Conservation (phyloP, 2,797 vertebrate species). For the Neosalanx taihuensis region DNA sequence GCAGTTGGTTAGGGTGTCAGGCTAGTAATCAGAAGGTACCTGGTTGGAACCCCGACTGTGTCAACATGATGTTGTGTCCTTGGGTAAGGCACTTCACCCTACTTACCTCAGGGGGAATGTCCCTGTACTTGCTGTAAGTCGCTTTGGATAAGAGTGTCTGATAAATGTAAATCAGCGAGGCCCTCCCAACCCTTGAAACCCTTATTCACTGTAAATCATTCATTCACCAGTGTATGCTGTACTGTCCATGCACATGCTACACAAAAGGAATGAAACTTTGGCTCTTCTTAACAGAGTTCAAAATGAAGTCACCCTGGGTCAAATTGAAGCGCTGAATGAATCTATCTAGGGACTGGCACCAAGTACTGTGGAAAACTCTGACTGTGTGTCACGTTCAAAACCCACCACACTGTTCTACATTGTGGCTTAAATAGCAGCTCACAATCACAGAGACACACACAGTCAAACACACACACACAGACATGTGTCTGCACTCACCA, state of each 20-base stretch:
- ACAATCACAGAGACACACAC: slow-evolving; percentile 17
- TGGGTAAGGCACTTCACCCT: too few species aligned
- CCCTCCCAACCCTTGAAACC: too few species aligned
- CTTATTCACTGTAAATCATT: neutral
- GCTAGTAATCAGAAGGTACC: too few species aligned
- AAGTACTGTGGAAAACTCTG: neutral
- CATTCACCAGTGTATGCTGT: slow-evolving; percentile 6
- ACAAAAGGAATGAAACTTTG: slow-evolving; percentile 32
- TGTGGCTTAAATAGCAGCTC: neutral
- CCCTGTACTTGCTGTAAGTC: too few species aligned
- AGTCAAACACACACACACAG: neutral
- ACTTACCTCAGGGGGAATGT: too few species aligned
- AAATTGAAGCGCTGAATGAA: slow-evolving; percentile 6
- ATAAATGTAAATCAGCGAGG: too few species aligned
- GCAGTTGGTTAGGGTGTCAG: too few species aligned
- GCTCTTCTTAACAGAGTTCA: neutral
- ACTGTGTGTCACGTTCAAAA: neutral
- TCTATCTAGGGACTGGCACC: neutral
- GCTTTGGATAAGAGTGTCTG: too few species aligned
- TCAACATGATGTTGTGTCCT: too few species aligned
- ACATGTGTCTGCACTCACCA: slow-evolving; percentile 78
- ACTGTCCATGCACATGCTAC: too few species aligned
- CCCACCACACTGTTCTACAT: neutral
- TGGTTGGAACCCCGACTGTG: too few species aligned
- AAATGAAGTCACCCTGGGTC: slow-evolving; percentile 22